Base-by-base conservation (phyloP, 2,888 invertebrate genomes). In the Hipparchia sbordonii region DNA sequence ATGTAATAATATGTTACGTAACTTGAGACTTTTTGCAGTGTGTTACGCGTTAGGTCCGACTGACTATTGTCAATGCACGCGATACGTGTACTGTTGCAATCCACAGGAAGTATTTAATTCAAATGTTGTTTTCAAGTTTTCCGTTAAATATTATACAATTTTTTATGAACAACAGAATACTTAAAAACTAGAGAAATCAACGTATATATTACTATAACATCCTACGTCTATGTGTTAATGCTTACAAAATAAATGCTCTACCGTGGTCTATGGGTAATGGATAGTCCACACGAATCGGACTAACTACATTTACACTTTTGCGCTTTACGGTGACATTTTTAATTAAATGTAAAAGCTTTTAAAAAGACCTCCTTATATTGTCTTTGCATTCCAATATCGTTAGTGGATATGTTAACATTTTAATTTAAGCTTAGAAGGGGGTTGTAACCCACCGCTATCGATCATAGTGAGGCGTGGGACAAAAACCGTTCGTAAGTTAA, bases 121-220 rank as follows among this genome's bases (percentile, higher is more conserved):
- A 74, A 77, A 74, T 74, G 78, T 75, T 73, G 76, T 80, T 77
- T 79, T 72, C 39, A 56, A 57, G 63, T 59, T 60, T 66, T 69
- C 61, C 63, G 60, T 72, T 67, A 56, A 82, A 86, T 86, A 83
- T 83, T 86, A 83, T 83, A 79, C 82, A 82, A 52, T 51, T 52
- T 61, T 46, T 62, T 48, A 85, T 80, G 84, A 89, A 90, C 87
- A 90, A 91, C 87, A 90, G 84, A 89, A 86, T 82, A 79, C 91
- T 91, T 92, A 92, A 76, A 12, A 81, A 84, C 74, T 92, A 93
- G 79, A 91, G 88, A 92, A 93, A 90, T 91, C 92, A 93, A 93
- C 92, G 86, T 90, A 93, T 93, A 93, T 93, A 93, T 93, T 93
- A 93, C 89, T 93, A 89, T 93, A 91, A 92, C 91, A 89, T 89